phyloP scores from a whole-genome alignment of 2,888 invertebrate species.

The Tridacna gigas region DNA sequence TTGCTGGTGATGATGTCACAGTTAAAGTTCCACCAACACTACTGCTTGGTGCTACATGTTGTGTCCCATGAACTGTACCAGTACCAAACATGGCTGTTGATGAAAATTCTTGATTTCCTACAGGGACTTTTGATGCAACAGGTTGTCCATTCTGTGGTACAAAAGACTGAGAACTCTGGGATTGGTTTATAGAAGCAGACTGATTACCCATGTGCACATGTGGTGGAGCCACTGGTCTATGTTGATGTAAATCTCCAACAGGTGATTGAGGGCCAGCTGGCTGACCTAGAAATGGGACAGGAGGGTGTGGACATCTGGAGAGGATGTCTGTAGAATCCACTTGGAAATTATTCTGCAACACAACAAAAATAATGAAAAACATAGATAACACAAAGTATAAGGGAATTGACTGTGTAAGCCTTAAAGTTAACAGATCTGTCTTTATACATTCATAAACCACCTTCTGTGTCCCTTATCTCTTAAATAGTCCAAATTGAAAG shows the following conservation, averaged over 20 bases:
- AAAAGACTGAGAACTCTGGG: conserved; percentile 4
- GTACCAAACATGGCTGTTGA: background rate
- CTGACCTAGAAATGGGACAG: conserved; percentile 77
- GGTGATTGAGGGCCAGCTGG: conserved; percentile 11
- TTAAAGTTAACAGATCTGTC: too few species aligned
- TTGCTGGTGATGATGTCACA: conserved; percentile 48
- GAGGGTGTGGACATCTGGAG: conserved; percentile 78
- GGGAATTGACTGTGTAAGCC: too few species aligned
- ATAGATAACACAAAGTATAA: background rate
- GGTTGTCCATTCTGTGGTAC: conserved; percentile 14
- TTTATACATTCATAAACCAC: too few species aligned
- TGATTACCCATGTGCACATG: background rate
- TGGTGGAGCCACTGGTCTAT: background rate
- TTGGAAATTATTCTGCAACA: conserved; percentile 76
- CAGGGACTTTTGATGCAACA: background rate
- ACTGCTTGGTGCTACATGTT: background rate
- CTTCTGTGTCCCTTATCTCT: too few species aligned
- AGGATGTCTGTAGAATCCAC: conserved; percentile 77
- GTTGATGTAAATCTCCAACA: background rate
- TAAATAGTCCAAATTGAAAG: too few species aligned
- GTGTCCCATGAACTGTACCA: background rate
- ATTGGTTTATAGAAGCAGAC: background rate
- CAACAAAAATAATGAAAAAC: background rate
- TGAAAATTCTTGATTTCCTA: background rate
- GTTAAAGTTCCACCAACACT: conserved; percentile 25